Conservation (phyloP, 2,888 invertebrate species). For the Drosophila nigricruria region DNA sequence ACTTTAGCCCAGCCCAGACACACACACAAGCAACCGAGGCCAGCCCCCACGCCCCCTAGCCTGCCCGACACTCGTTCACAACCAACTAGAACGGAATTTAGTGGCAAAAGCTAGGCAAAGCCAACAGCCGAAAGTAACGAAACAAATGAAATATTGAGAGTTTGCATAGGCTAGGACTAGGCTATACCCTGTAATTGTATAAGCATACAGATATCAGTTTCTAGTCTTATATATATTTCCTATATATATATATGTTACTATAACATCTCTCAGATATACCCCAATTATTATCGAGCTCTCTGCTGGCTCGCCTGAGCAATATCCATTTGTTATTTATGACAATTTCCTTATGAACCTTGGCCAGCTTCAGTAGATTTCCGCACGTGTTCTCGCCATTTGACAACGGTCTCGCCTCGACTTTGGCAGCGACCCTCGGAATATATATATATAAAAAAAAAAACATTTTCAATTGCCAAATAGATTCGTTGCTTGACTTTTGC, state of each 20-base stretch:
- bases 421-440: background rate
- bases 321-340: conserved; percentile 65
- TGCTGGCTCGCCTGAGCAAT: conserved; percentile 11
- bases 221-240: background rate
- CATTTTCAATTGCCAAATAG: conserved; percentile 44
- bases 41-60: background rate
- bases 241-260: background rate
- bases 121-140: conserved; percentile 36
- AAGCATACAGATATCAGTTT: background rate
- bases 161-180: background rate
- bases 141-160: conserved; percentile 16
- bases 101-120: conserved; percentile 62
- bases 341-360: conserved; percentile 47
- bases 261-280: background rate
- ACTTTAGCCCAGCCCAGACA: conserved; percentile 63
- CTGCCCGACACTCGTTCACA: background rate
- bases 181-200: conserved; percentile 40
- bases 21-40: background rate
- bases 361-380: conserved; percentile 22
- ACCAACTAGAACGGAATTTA: conserved; percentile 58
- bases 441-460: conserved; percentile 4
- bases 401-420: background rate
- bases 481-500: conserved; percentile 59
- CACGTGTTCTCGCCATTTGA: conserved; percentile 20
- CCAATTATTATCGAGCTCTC: background rate